These are phyloP conservation scores for Antheraea mylitta DNA, from an alignment of 1,140 invertebrate genomes.

Conservation along the genomic window DNA sequence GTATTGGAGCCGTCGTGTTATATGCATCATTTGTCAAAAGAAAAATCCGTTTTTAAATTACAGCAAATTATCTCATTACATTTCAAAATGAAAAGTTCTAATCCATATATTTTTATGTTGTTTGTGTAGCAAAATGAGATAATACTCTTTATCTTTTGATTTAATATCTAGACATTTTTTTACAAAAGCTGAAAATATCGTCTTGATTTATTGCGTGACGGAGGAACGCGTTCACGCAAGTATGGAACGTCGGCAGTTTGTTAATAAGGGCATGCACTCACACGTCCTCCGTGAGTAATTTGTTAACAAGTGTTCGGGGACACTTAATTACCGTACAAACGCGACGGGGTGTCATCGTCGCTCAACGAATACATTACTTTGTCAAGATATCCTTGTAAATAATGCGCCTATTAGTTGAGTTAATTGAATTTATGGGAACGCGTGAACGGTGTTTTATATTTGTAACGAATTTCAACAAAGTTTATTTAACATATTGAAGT, in stretches of 20 bases:
- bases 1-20: no score
- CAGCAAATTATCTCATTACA: no score
- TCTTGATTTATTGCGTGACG: neutral
- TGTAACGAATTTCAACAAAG: neutral
- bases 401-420: conserved; percentile 45
- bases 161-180: no score
- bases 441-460: conserved; percentile 3
- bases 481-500: neutral
- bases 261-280: conserved; percentile 53
- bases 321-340: conserved; percentile 60
- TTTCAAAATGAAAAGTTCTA: no score
- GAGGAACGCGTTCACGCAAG: neutral
- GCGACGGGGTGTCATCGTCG: conserved; percentile 57
- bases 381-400: conserved; percentile 49
- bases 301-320: conserved; percentile 68
- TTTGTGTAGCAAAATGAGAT: no score
- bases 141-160: no score
- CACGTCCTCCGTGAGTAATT: conserved; percentile 66
- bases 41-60: no score
- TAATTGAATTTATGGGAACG: conserved; percentile 38
- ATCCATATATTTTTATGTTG: no score
- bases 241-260: conserved; percentile 18
- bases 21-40: no score
- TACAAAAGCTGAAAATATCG: neutral
- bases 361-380: conserved; percentile 48